A percentile compares a stretch with the other conserved stretches of the same genome.
Conservation (phyloP, 2,797 vertebrate genomes). For the Periophthalmus magnuspinnatus region DNA sequence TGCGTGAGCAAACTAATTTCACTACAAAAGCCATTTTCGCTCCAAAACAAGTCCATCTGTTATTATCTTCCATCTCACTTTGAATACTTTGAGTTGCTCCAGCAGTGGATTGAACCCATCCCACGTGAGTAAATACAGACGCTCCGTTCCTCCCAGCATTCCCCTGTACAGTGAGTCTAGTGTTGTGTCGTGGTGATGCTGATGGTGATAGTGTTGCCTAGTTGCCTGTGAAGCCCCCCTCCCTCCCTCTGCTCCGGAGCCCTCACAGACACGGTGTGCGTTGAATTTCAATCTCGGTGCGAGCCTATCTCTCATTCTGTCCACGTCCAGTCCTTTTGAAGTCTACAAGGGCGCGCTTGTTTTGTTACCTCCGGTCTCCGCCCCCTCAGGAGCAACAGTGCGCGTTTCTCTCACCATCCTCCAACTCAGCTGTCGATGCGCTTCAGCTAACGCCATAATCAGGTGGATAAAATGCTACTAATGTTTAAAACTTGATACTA, state of each 20-base stretch:
- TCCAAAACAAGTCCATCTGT: no score
- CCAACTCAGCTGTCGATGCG: conserved; percentile 34
- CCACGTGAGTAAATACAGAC: not conserved
- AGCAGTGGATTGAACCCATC: not conserved
- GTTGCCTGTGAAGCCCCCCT: conserved; percentile 70
- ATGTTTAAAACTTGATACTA: no score
- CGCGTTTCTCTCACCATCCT: conserved; percentile 19
- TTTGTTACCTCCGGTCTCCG: conserved; percentile 39
- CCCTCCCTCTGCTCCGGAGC: conserved; percentile 60
- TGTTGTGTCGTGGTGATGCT: conserved; percentile 27
- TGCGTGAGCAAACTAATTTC: no score
- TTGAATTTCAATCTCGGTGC: conserved; percentile 50
- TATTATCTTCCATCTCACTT: no score
- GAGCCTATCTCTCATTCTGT: conserved; percentile 45
- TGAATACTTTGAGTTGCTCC: not conserved
- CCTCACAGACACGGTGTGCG: conserved; percentile 58
- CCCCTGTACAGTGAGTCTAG: not conserved
- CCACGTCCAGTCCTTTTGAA: conserved; percentile 47
- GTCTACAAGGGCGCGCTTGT: conserved; percentile 59
- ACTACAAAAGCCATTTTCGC: no score
- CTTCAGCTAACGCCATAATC: conserved; percentile 37
- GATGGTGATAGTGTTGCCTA: conserved; percentile 60
- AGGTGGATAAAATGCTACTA: not conserved
- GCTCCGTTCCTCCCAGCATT: no score
- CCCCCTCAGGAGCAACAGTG: conserved; percentile 21